Conservation (phyloP, 2,888 invertebrate genomes). For the Philaethria dido region DNA sequence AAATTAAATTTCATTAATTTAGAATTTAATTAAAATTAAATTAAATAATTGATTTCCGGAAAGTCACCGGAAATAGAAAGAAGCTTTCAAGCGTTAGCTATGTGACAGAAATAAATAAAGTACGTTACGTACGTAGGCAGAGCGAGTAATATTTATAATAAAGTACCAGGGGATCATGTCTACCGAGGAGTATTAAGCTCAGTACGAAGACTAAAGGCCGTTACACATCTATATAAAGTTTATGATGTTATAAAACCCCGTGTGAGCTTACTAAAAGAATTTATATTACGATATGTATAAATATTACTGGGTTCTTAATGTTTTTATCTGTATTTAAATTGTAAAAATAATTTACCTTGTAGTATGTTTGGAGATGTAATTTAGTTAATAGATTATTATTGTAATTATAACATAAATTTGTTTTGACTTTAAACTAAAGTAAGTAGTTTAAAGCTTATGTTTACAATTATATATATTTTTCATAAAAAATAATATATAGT, state of each 20-base stretch:
- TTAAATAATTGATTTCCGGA: neutral
- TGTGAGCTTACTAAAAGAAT: conserved; percentile 12
- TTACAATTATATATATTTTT: no score
- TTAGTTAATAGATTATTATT: conserved; percentile 10
- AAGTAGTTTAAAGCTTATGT: no score
- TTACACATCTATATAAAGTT: conserved; percentile 19
- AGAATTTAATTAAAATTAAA: neutral
- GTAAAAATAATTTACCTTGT: neutral
- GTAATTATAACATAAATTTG: neutral
- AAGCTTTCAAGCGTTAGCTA: neutral
- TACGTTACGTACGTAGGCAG: neutral
- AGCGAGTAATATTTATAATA: conserved; percentile 33
- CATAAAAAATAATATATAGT: no score
- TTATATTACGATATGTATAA: conserved; percentile 12
- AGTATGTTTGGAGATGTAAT: neutral
- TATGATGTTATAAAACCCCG: conserved; percentile 25
- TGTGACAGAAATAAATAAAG: conserved; percentile 18
- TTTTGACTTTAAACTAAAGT: neutral
- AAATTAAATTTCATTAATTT: no score
- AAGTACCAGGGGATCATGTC: conserved; percentile 44
- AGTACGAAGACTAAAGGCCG: conserved; percentile 13
- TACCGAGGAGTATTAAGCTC: conserved; percentile 33
- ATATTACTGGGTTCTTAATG: neutral
- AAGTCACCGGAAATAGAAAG: neutral
- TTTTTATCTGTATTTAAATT: conserved; percentile 8